Evolutionary conservation across 2,888 invertebrate species (phyloP), one percentile per base, ranked within the genome.

Genomic region (Hydriomena furcata): DNA sequence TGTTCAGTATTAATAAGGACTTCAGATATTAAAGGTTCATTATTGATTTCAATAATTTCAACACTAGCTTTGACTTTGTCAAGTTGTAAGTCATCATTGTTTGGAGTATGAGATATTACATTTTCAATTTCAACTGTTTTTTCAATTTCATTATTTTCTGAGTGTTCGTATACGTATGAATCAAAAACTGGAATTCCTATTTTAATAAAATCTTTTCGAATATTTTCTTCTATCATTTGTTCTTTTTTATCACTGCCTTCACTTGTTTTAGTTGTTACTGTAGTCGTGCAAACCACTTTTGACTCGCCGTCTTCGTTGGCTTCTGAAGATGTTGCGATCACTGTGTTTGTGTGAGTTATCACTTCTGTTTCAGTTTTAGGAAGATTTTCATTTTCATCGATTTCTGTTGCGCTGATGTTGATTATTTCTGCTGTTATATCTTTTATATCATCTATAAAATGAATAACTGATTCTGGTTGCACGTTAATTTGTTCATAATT

Each of bases 171-270:
- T 25, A 50, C 23, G n/a, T 52, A 43, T 0, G 58, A 55, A 28
- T 60, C 45, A n/a, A 55, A 58, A 5, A 58, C 55, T 17, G 70
- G 68, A 44, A 45, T 54, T 1, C 55, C 60, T 31, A 55, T 40
- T 52, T 49, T 53, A 6, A 64, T 38, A 8, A 24, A 46, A 28
- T 50, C 46, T 46, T 59, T 71, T 6, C 52, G 35, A 17, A 56
- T 47, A 32, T 60, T 49, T 6, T 71, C 70, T 42, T 61, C 53
- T 23, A 24, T 45, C 5, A 45, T 23, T 1, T n/a, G 43, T 8
- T 49, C 28, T 23, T 36, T 43, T 5, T 36, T 46, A 8, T 45
- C 40, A 36, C 37, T 55, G 1, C 30, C 38, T 30, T 55, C 24
- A 8, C 11, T 55, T 23, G 17, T 34, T 37, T 38, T 31, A 1